Base-by-base conservation (phyloP, 1,140 invertebrate genomes). In the Chlorops oryzae region DNA sequence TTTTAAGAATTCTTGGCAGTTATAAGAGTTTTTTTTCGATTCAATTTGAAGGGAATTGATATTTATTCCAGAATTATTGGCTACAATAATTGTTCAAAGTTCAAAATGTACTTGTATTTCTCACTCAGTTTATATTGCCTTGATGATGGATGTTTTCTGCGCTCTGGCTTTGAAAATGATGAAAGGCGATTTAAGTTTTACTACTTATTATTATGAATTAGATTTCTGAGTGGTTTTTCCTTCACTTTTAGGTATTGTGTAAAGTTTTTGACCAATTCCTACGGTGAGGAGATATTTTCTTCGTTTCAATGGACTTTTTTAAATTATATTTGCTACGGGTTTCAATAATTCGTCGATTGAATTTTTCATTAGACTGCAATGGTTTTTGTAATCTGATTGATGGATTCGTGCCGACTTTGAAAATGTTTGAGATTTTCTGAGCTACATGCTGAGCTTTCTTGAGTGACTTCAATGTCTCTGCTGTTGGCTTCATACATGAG, bases 281-380 rank as follows among this genome's bases (percentile, higher is more conserved):
- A 63, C 2, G n/a, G n/a, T n/a, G n/a, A 66, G 53, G 10, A 56
- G 47, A 41, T 49, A 57, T 39, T 59, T 54, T 12, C 46, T 57
- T 20, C 55, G 67, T 64, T 47, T 64, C 62, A 38, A 64, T 61
- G 39, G 64, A 58, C 51, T 67, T 67, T 54, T 67, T 64, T 42
- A 67, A 62, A 49, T 67, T 67, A 5, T 56, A 57, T 57, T 66
- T 58, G 41, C 66, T 39, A 35, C 50, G 55, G 49, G 67, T 52
- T 15, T 34, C 3, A 7, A 58, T 63, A 40, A 64, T 22, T 18
- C 64, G 64, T 35, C 59, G 53, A 42, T 59, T 65, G 15, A 64
- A 51, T 47, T 55, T 63, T 49, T 59, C 56, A 50, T 64, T 62
- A 43, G 39, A 50, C 10, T 58, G 55, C 28, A 60, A 45, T 24